These are phyloP conservation scores for Petrocephalus zakoni DNA, from an alignment of 2,113 vertebrate genomes.

Conservation along the genomic window DNA sequence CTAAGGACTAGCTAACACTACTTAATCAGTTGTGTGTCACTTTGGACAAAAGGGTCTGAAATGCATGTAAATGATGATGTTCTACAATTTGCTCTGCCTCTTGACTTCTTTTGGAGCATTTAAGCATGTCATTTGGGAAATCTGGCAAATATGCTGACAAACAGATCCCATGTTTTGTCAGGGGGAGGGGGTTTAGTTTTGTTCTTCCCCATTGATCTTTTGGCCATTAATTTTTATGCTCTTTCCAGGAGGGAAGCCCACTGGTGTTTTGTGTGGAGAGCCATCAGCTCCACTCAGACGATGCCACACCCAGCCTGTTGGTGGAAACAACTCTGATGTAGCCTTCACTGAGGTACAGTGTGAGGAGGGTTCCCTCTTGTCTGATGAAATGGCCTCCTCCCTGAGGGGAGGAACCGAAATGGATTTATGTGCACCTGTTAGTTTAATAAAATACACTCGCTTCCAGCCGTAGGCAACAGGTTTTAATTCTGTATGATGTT, in stretches of 20 bases:
- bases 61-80: neutral
- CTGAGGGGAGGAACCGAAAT: neutral
- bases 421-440: neutral
- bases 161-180: neutral
- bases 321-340: conserved; percentile 34
- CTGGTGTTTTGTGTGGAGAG: conserved; percentile 65
- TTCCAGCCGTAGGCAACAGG: neutral
- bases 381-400: neutral
- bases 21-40: neutral
- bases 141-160: neutral
- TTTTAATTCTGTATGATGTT: neutral
- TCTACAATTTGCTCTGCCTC: neutral
- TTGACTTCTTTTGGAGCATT: neutral
- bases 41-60: neutral
- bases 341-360: conserved; percentile 40
- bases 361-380: neutral
- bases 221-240: neutral
- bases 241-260: conserved; percentile 62
- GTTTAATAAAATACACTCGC: neutral
- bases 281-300: conserved; percentile 64
- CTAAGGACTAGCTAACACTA: neutral
- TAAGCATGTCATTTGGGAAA: neutral
- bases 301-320: conserved; percentile 45
- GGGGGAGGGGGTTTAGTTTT: neutral
- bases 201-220: neutral